phyloP scores from a whole-genome alignment of 2,797 vertebrate species.

The Pseudomugil tenellus region DNA sequence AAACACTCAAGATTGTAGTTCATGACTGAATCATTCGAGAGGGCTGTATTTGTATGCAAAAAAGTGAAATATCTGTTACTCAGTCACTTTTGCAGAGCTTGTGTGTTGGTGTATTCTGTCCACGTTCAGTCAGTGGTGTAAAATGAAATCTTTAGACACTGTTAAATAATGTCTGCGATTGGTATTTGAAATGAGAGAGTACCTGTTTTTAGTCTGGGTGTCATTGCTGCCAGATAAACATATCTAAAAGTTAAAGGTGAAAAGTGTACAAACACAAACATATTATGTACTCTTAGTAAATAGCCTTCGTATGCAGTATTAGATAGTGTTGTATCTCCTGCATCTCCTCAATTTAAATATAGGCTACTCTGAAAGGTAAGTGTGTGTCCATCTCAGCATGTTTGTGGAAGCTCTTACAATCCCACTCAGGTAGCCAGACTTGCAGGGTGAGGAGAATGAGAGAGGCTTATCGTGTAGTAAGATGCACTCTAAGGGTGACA shows the following conservation, averaged over 20 bases:
- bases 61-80: constrained; percentile 58
- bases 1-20: not conserved
- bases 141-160: constrained; percentile 40
- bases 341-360: constrained; percentile 37
- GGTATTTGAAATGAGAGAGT: constrained; percentile 60
- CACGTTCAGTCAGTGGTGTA: constrained; percentile 68
- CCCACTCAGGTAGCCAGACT: constrained; percentile 47
- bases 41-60: constrained; percentile 53
- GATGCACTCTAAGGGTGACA: constrained; percentile 81
- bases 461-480: constrained; percentile 81
- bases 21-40: constrained; percentile 61
- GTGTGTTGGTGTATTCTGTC: constrained; percentile 44
- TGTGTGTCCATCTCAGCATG: constrained; percentile 27
- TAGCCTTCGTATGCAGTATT: not conserved
- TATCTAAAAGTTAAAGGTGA: constrained; percentile 23
- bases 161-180: constrained; percentile 50
- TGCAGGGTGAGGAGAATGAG: constrained; percentile 63
- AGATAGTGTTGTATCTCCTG: not conserved
- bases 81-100: constrained; percentile 48
- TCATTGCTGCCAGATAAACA: not conserved
- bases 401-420: constrained; percentile 35
- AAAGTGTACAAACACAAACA: constrained; percentile 14
- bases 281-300: not conserved
- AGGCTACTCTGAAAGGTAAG: constrained; percentile 32
- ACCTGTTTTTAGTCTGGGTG: constrained; percentile 45